phyloP scores from a whole-genome alignment of 2,888 invertebrate genomes.

The Calliphora vomitoria region DNA sequence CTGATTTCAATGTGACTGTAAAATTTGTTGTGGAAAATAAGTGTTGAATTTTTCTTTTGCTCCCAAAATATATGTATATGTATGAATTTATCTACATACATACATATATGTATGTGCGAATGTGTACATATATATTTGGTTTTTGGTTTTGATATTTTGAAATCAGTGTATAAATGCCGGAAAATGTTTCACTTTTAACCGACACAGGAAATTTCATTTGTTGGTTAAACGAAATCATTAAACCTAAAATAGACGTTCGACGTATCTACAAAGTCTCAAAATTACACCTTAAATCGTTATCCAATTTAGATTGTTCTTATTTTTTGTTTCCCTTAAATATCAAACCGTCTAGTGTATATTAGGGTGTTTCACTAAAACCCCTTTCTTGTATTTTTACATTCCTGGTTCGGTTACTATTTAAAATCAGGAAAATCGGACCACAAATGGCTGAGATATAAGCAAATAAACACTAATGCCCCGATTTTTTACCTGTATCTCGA shows the following conservation, averaged over 20 bases:
- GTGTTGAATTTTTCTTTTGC: constrained; percentile 53
- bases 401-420: too few species aligned
- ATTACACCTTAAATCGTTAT: neutral
- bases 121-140: constrained; percentile 35
- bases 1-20: constrained; percentile 61
- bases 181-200: constrained; percentile 52
- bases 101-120: neutral
- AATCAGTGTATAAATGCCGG: constrained; percentile 64
- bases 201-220: constrained; percentile 27
- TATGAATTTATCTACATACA: neutral
- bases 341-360: too few species aligned
- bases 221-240: constrained; percentile 4
- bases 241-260: neutral
- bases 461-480: too few species aligned
- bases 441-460: too few species aligned
- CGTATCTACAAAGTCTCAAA: neutral
- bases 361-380: too few species aligned
- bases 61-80: constrained; percentile 42
- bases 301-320: too few species aligned
- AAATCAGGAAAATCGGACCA: too few species aligned
- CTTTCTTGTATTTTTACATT: too few species aligned
- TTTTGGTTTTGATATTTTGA: constrained; percentile 53
- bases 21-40: constrained; percentile 48
- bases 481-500: too few species aligned
- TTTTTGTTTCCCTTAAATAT: too few species aligned